Evolutionary conservation across 2,113 vertebrate species (phyloP).

Genomic region (Porphyrio hochstetteri): DNA sequence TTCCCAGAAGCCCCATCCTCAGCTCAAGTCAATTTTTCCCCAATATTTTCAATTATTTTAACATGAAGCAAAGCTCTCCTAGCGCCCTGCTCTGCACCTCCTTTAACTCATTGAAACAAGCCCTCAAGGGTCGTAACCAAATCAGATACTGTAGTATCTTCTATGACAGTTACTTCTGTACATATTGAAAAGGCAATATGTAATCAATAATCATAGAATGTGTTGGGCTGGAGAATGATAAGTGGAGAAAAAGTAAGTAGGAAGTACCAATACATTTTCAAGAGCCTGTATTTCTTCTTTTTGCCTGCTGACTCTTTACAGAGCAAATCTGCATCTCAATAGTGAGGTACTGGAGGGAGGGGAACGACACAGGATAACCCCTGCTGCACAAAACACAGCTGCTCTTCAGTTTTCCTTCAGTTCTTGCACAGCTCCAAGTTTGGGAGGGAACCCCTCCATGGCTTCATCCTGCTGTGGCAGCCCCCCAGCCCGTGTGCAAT

Average conservation of each 20-base stretch:
- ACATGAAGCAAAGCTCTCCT: not conserved
- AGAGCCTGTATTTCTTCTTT: not conserved
- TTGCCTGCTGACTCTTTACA: not conserved
- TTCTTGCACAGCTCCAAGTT: not conserved
- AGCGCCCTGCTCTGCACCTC: not conserved
- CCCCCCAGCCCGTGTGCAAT: slow-evolving; percentile 16
- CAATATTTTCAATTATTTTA: not conserved
- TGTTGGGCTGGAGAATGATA: not conserved
- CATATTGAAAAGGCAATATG: not conserved
- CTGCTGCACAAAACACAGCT: not conserved
- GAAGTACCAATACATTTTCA: not conserved
- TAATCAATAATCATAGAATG: not conserved
- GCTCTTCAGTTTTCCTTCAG: not conserved
- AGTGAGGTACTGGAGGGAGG: not conserved
- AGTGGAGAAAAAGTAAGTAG: not conserved
- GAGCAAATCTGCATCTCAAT: not conserved
- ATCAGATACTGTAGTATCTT: too few species aligned
- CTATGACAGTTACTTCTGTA: not conserved
- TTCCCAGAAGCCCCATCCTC: not conserved
- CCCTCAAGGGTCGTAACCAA: not conserved
- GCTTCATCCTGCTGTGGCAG: not conserved
- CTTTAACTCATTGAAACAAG: not conserved
- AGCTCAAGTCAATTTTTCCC: not conserved
- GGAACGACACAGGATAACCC: not conserved
- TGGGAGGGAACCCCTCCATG: not conserved